phyloP scores from a whole-genome alignment of 2,888 invertebrate species.

The Eupeodes luniger region DNA sequence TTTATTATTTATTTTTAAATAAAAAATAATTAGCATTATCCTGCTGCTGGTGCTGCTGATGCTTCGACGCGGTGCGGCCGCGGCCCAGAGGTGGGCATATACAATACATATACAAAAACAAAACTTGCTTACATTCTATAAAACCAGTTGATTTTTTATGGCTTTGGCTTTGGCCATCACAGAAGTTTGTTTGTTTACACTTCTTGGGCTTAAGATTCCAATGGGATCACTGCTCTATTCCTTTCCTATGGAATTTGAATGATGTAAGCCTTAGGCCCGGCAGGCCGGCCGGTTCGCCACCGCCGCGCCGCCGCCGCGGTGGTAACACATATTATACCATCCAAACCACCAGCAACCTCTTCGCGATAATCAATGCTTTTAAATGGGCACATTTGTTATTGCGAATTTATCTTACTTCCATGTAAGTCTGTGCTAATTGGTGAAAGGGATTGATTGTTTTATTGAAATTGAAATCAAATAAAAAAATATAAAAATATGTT shows the following conservation, averaged over 20 bases:
- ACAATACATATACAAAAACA: not conserved
- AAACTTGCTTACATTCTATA: constrained; percentile 37
- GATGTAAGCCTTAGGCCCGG: constrained; percentile 27
- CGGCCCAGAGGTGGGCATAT: not conserved
- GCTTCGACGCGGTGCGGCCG: not conserved
- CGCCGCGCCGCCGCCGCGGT: not conserved
- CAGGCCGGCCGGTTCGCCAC: too few relatives aligned
- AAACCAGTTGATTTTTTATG: constrained; percentile 47
- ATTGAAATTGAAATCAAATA: constrained; percentile 16
- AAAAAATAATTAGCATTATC: constrained; percentile 63
- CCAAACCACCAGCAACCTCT: not conserved
- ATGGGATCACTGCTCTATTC: constrained; percentile 51
- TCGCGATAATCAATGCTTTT: constrained; percentile 29
- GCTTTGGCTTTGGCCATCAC: not conserved
- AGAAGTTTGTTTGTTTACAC: constrained; percentile 48
- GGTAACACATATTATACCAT: constrained; percentile 29
- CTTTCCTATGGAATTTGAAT: constrained; percentile 37
- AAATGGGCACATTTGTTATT: constrained; percentile 30
- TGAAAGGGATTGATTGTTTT: constrained; percentile 44
- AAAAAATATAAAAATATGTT: not conserved
- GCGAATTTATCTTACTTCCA: constrained; percentile 9
- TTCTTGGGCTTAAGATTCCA: constrained; percentile 45
- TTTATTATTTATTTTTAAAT: constrained; percentile 44
- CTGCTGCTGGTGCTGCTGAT: not conserved
- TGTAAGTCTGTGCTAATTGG: constrained; percentile 45